Evolutionary conservation across 2,888 invertebrate genomes (phyloP).

Genomic region (Drosophila mulleri): DNA sequence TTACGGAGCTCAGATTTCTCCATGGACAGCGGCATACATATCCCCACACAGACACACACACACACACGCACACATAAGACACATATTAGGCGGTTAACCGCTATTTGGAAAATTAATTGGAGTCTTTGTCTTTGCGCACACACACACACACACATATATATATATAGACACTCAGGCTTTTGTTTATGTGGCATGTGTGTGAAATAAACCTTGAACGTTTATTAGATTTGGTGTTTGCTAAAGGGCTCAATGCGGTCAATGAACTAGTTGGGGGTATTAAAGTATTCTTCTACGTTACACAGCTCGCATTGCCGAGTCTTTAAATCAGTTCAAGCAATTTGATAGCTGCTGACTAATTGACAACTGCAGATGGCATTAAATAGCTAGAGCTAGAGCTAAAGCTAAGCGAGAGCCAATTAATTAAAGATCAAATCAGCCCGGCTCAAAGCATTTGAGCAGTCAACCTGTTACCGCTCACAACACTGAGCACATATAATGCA

Average conservation of each 20-base stretch:
- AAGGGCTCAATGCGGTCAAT: slow-evolving; percentile 31
- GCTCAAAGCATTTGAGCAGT: slow-evolving; percentile 10
- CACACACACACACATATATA: slow-evolving; percentile 17
- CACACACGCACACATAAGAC: slow-evolving; percentile 18
- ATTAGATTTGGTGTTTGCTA: slow-evolving; percentile 38
- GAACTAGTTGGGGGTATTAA: slow-evolving; percentile 7
- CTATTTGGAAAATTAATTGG: slow-evolving; percentile 71
- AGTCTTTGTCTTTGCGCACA: slow-evolving; percentile 30
- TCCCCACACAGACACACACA: not conserved
- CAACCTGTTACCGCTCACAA: not conserved
- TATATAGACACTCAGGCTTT: slow-evolving; percentile 4
- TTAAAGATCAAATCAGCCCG: slow-evolving; percentile 2
- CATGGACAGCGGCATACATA: not conserved
- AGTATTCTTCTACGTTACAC: slow-evolving; percentile 6
- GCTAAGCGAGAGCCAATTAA: slow-evolving; percentile 24
- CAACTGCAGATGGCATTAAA: slow-evolving; percentile 14
- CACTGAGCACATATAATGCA: slow-evolving; percentile 27
- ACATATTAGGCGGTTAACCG: slow-evolving; percentile 66
- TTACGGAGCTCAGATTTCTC: slow-evolving; percentile 41
- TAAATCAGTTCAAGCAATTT: slow-evolving; percentile 19
- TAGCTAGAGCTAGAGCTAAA: not conserved
- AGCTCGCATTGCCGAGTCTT: slow-evolving; percentile 9
- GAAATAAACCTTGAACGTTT: slow-evolving; percentile 24
- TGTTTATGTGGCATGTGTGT: slow-evolving; percentile 28
- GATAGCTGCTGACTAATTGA: slow-evolving; percentile 15